Base-by-base conservation (phyloP, 2,113 vertebrate species). In the Thunnus thynnus region DNA sequence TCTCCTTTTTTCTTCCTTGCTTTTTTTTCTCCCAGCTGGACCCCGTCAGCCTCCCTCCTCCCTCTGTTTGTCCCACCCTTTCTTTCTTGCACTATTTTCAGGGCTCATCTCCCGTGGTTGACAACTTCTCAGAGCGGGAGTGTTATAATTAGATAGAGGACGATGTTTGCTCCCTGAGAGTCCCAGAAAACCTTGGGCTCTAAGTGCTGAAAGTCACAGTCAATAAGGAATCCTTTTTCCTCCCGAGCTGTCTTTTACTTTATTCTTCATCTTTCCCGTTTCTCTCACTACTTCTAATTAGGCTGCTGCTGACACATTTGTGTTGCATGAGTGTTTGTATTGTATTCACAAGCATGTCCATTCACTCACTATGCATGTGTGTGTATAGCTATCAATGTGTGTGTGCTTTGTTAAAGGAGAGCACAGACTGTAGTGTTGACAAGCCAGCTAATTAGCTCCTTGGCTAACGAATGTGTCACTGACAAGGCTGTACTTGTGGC, bases 371-470 rank as follows among this genome's bases (percentile, higher is more conserved):
- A 48, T 25, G 36, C 30, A 9, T 62, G 30, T 41, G 60, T 62
- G 44, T 65, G 2, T 27, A 13, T 22, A 54, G 54, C 18, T 44
- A 22, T 70, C n/a, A 12, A 55, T 55, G 54, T 22, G 54, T 9
- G n/a, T 61, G 61, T 50, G 61, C 80, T 56, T 77, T 57, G 56
- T 65, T 47, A 57, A 79, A 51, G 22, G 54, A 55, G 60, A 63
- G 54, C 32, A 52, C 63, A 84, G 56, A n/a, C 70, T 54, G 73
- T 46, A 25, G 69, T 71, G 70, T 77, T 77, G 83, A 89, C 80
- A 77, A 72, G 76, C 57, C 41, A 13, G 54, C 73, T 90, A 93
- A 91, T 91, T 87, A 89, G 73, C 80, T 64, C 71, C 60, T 75
- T 60, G n/a, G 67, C 68, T 83, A 82, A 83, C 56, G 41, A 86